phyloP scores from a whole-genome alignment of 2,888 invertebrate genomes.

The Caenorhabditis panamensis region DNA sequence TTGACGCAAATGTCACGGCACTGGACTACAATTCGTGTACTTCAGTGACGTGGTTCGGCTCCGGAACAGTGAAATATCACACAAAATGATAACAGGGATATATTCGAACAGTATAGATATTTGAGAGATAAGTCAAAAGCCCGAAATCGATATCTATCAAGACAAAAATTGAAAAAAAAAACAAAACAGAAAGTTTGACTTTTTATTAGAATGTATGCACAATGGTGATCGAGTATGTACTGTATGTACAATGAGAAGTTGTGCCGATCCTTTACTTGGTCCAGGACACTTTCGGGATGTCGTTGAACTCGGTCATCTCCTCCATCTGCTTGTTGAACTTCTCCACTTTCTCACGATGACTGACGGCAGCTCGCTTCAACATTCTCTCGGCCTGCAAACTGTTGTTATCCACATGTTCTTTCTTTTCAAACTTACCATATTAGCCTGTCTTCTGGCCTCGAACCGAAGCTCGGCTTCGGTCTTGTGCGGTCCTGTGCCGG shows the following conservation, averaged over 20 bases:
- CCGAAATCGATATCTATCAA: too few species aligned
- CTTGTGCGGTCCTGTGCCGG: conserved; percentile 66
- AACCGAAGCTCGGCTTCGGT: conserved; percentile 80
- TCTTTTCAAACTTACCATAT: conserved; percentile 68
- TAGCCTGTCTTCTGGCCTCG: conserved; percentile 75
- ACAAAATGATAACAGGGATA: background rate
- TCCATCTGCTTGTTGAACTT: conserved; percentile 81
- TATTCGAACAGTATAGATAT: background rate
- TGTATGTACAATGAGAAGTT: conserved; percentile 17
- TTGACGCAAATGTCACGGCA: conserved; percentile 29
- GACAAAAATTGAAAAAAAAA: background rate
- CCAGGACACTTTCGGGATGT: conserved; percentile 82
- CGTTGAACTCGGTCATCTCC: conserved; percentile 81
- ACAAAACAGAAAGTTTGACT: background rate
- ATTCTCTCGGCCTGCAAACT: conserved; percentile 72
- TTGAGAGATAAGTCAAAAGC: background rate
- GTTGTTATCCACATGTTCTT: background rate
- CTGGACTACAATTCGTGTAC: background rate
- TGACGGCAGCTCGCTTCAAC: conserved; percentile 76
- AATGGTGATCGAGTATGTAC: conserved; percentile 12
- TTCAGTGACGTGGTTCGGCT: conserved; percentile 19
- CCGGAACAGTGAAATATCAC: background rate
- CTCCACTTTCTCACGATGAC: conserved; percentile 79
- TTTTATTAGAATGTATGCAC: conserved; percentile 38
- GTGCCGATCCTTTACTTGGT: conserved; percentile 75